Conservation (phyloP, 2,113 vertebrate species). For the Butorides virescens region DNA sequence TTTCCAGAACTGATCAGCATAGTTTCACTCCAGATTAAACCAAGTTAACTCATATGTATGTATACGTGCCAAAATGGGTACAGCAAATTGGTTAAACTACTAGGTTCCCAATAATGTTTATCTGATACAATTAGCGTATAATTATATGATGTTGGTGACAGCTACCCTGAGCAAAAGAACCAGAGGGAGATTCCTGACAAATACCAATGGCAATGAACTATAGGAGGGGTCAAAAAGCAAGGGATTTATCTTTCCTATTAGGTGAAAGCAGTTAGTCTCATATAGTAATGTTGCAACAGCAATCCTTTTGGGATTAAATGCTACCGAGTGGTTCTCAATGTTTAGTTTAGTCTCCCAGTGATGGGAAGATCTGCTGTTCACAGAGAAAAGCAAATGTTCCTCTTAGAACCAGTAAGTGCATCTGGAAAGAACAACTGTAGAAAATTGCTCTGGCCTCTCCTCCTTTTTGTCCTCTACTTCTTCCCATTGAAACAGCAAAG, state of each 20-base stretch:
- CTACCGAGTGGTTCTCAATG: not conserved
- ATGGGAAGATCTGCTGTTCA: not conserved
- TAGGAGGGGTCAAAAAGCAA: not conserved
- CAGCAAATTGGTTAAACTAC: not conserved
- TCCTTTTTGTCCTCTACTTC: not conserved
- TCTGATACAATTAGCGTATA: not conserved
- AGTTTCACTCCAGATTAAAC: not conserved
- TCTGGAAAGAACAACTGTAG: not conserved
- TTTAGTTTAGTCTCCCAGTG: not conserved
- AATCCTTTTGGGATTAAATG: not conserved
- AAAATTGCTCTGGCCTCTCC: not conserved
- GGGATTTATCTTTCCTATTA: not conserved
- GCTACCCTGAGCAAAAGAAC: not conserved
- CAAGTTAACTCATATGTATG: not conserved
- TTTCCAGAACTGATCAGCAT: not conserved
- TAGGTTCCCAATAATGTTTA: not conserved
- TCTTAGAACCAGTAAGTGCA: not conserved
- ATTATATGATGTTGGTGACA: not conserved
- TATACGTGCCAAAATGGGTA: rapidly evolving
- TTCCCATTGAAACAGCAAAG: not conserved
- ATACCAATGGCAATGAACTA: not conserved
- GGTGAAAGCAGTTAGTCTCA: not conserved
- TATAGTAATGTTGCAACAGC: not conserved
- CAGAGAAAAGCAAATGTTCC: not conserved
- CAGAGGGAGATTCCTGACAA: not conserved